Evolutionary conservation across 2,888 invertebrate species (phyloP).

Genomic region (Pyrochroa serraticornis): DNA sequence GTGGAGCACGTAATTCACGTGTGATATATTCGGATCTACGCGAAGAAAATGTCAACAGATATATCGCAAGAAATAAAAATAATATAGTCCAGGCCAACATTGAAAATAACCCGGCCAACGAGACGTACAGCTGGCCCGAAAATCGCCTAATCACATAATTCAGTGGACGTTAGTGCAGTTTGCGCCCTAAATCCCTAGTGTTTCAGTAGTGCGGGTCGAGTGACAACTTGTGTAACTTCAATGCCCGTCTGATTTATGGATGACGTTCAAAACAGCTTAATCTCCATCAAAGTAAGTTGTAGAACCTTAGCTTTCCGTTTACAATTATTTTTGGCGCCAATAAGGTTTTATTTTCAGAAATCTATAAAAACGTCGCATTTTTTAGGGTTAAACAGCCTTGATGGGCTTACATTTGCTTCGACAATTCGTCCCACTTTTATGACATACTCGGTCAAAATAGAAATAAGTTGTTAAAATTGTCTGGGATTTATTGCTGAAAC

Average conservation of each 20-base stretch:
- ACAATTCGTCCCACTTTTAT: too few species aligned
- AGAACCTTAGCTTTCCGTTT: background rate
- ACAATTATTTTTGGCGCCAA: too few species aligned
- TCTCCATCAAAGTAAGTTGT: conserved; percentile 19
- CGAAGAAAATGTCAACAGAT: conserved; percentile 20
- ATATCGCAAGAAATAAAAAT: conserved; percentile 36
- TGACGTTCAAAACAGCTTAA: conserved; percentile 22
- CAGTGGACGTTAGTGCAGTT: conserved; percentile 14
- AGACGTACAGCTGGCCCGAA: conserved; percentile 32
- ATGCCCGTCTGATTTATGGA: conserved; percentile 32
- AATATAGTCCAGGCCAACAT: conserved; percentile 38
- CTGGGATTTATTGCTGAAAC: too few species aligned
- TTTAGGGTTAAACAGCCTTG: too few species aligned
- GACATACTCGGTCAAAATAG: too few species aligned
- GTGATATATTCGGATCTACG: background rate
- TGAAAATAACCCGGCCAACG: conserved; percentile 37
- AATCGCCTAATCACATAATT: conserved; percentile 9
- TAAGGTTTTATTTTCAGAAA: too few species aligned
- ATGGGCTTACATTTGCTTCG: too few species aligned
- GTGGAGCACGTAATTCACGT: conserved; percentile 14
- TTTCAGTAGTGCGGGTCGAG: too few species aligned
- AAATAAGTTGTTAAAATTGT: too few species aligned
- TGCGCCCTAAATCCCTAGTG: too few species aligned
- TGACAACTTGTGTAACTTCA: background rate
- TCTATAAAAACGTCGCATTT: too few species aligned